Evolutionary conservation across 2,797 vertebrate species (phyloP), one percentile per base, ranked within the genome.

Genomic region (Halcyon leucocephala): DNA sequence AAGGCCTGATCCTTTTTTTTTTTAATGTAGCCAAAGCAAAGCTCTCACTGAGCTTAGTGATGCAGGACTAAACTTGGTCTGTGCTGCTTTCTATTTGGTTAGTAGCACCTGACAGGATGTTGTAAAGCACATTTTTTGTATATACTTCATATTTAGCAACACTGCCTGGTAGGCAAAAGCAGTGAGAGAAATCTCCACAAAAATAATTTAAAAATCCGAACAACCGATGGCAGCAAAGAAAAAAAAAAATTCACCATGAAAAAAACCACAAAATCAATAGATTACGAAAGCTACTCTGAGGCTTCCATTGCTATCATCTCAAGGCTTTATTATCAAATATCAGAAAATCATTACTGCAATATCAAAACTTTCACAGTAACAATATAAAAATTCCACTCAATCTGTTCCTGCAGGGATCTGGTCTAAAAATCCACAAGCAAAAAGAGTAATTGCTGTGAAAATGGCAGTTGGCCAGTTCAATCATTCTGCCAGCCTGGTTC

Each of bases 381-480:
- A 91, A 93, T 84, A 90, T 65, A 92, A 96, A 96, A 94, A 42
- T 58, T 93, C 35, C 28, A 69, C 65, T 95, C 93, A 94, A 92
- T 94, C 90, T 96, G 89, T 88, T 97, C 95, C 93, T 96, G 84
- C 89, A 90, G 95, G 92, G 95, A 95, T 93, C 85, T 96, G 94
- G 92, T 94, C 92, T 97, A 90, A 97, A 95, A 96, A 95, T 93
- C 89, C 70, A 73, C 89, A 84, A 92, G 86, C 81, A 85, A 90
- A 92, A 78, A 93, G 28, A 41, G 3, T 21, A 82, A 93, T 91
- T 95, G 78, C 86, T 91, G 72, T 84, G 84, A 57, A 91, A 94
- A 92, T 94, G 96, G 97, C 93, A 76, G 84, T 78, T 76, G 48
- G 89, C 94, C 95, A 95, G 82, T 83, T 93, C 92, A 93, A 57